Evolutionary conservation across 2,797 vertebrate species (phyloP).

Genomic region (Lacerta bilineata): DNA sequence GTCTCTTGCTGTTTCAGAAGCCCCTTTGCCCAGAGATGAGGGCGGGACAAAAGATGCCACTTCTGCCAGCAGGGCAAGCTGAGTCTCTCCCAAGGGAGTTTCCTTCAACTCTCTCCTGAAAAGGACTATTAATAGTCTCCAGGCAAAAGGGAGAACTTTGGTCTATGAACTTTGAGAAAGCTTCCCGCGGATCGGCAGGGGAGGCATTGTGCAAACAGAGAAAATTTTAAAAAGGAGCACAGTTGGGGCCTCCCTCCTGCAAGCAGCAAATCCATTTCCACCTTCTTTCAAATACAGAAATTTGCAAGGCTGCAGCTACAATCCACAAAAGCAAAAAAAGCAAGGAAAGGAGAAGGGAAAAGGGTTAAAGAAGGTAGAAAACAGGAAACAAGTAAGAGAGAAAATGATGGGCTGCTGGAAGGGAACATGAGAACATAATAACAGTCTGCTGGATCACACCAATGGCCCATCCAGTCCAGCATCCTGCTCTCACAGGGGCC

Average conservation of each 20-base stretch:
- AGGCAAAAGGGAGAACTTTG: not conserved
- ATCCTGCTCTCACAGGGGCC: no score
- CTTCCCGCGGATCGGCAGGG: not conserved
- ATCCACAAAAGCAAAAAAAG: no score
- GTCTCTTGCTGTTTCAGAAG: not conserved
- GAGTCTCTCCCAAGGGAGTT: not conserved
- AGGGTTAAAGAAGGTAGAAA: no score
- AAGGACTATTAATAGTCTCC: not conserved
- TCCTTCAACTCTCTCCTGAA: not conserved
- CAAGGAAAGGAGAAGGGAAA: not conserved
- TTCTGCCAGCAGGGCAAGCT: not conserved
- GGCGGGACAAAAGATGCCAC: not conserved
- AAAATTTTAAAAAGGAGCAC: not conserved
- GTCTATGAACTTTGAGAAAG: not conserved
- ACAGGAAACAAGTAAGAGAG: not conserved
- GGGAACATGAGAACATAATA: no score
- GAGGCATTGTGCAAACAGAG: not conserved
- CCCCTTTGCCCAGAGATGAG: not conserved
- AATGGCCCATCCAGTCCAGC: no score
- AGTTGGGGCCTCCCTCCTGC: not conserved
- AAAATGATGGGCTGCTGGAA: not conserved
- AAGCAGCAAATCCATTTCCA: not conserved
- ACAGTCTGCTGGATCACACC: no score
- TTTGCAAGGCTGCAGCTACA: no score
- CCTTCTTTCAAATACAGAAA: not conserved